Percentiles rank a stretch among this genome's conserved stretches.
Conservation (phyloP, 1,140 invertebrate species). For the Caligus rogercresseyi region DNA sequence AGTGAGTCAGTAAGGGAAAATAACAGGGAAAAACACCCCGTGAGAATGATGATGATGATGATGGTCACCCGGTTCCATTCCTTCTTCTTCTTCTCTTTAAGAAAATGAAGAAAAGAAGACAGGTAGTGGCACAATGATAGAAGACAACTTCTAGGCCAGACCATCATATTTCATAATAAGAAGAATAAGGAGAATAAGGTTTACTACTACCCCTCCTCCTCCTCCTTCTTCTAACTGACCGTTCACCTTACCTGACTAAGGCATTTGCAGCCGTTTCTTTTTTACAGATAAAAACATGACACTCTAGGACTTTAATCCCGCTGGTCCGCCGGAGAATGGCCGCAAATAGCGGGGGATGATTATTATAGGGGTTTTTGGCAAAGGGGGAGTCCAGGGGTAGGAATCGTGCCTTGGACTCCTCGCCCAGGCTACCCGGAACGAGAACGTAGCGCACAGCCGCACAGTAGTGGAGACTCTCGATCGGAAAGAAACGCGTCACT, state of each 20-base stretch:
- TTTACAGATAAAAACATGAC: constrained; percentile 96
- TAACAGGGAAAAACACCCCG: not conserved
- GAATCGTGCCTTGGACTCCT: constrained; percentile 52
- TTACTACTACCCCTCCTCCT: too few species aligned
- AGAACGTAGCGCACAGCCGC: constrained; percentile 72
- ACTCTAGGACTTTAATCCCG: constrained; percentile 97
- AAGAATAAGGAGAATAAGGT: too few species aligned
- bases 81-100: too few species aligned
- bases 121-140: too few species aligned
- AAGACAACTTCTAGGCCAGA: too few species aligned
- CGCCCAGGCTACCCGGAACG: constrained; percentile 35
- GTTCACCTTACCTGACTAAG: constrained; percentile 42
- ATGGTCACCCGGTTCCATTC: too few species aligned
- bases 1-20: not conserved
- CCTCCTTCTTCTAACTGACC: not conserved
- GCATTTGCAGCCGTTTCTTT: constrained; percentile 84
- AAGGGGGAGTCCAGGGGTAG: constrained; percentile 90
- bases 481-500: constrained; percentile 90
- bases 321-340: constrained; percentile 82
- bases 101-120: not conserved
- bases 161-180: too few species aligned
- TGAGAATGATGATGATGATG: too few species aligned
- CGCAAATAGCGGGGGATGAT: constrained; percentile 88
- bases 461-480: constrained; percentile 89
- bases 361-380: constrained; percentile 59